Percentiles rank a stretch among this genome's conserved stretches.
Conservation (phyloP, 2,888 invertebrate species). For the Resseliella maxima region DNA sequence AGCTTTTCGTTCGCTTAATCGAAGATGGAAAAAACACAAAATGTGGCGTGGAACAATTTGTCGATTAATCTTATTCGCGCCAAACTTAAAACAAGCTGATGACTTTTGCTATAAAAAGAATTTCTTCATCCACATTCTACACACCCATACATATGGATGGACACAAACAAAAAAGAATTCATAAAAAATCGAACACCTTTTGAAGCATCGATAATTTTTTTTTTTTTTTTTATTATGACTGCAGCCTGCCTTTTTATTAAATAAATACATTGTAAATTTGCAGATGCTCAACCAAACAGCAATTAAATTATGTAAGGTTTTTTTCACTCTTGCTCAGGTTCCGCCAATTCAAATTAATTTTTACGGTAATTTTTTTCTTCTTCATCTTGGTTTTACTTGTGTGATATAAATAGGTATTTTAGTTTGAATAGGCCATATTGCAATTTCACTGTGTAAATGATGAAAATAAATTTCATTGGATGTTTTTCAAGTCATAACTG, state of each 20-base stretch:
- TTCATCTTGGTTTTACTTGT: neutral
- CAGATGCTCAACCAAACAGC: slow-evolving; percentile 40
- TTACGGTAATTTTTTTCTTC: neutral
- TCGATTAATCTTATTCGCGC: slow-evolving; percentile 50
- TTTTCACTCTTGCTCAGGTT: neutral
- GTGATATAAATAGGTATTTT: neutral
- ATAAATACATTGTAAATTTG: neutral
- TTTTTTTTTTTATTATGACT: neutral
- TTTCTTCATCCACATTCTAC: too few species aligned
- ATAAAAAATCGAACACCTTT: slow-evolving; percentile 23
- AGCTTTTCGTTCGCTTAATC: neutral
- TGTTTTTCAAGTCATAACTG: neutral
- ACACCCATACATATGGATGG: too few species aligned
- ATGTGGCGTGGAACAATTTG: neutral
- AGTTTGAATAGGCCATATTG: too few species aligned
- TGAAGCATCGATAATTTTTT: neutral
- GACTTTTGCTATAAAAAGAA: neutral
- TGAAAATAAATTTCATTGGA: neutral
- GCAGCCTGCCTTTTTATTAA: neutral
- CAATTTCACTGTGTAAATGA: neutral
- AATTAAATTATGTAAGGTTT: slow-evolving; percentile 36
- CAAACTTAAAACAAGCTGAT: slow-evolving; percentile 1
- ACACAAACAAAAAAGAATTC: neutral
- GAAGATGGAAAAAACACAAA: neutral
- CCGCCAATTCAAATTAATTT: slow-evolving; percentile 1